Conservation (phyloP, 1,140 invertebrate genomes). For the Ips nitidus region DNA sequence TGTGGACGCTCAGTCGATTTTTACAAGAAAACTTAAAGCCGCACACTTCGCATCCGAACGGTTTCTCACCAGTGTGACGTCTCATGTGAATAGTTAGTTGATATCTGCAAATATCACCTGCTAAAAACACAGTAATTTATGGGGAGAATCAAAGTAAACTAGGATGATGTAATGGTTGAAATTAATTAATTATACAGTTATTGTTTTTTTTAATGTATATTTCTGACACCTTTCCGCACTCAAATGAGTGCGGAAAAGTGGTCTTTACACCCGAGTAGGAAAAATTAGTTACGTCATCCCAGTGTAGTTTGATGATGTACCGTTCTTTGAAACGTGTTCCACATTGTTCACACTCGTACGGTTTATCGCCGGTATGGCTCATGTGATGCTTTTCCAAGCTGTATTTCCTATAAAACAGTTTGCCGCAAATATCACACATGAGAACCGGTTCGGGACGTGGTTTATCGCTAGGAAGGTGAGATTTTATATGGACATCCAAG, state of each 20-base stretch:
- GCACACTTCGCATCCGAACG: slow-evolving; percentile 41
- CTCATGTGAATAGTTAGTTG: slow-evolving; percentile 36
- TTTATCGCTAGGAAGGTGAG: slow-evolving; percentile 61
- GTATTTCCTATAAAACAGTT: slow-evolving; percentile 70
- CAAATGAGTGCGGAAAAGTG: no score
- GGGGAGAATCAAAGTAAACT: no score
- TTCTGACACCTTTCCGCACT: neutral
- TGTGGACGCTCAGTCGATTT: slow-evolving; percentile 59
- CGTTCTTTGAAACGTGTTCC: slow-evolving; percentile 69
- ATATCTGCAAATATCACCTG: slow-evolving; percentile 15
- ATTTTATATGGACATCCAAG: slow-evolving; percentile 40
- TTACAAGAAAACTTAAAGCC: slow-evolving; percentile 41
- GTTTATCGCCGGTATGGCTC: slow-evolving; percentile 68
- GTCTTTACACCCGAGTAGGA: neutral
- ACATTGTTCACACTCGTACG: slow-evolving; percentile 75
- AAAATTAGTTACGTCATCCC: no score
- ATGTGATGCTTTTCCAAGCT: slow-evolving; percentile 63
- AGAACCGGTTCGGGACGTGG: slow-evolving; percentile 56
- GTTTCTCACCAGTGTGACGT: slow-evolving; percentile 40
- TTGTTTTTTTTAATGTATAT: no score
- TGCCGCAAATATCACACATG: slow-evolving; percentile 69
- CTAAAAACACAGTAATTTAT: neutral
- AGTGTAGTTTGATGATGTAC: slow-evolving; percentile 37
- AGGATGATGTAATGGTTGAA: neutral
- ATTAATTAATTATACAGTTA: no score